Base-by-base conservation (phyloP, 2,797 vertebrate species). In the Leucoraja ocellata region DNA sequence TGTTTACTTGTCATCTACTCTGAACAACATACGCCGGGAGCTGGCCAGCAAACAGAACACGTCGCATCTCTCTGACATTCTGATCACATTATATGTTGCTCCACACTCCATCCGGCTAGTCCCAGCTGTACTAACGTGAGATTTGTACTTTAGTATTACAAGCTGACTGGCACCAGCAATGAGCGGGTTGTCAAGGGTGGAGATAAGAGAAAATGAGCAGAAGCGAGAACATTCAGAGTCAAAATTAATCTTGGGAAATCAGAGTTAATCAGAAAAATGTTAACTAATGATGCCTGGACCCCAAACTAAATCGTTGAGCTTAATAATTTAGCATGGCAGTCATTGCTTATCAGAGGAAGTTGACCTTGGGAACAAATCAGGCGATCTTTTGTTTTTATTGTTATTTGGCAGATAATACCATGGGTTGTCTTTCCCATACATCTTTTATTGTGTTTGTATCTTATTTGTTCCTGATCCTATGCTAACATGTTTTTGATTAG, bases 121-220 rank as follows among this genome's bases (percentile, higher is more conserved):
- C 63, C n/a, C 84, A 68, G 63, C n/a, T 88, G 84, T 46, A 68
- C 84, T 21, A 88, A 88, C 68, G 71, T 92, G 71, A 73, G 71
- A 74, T 92, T 92, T 74, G 23, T 74, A 74, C 11, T 76, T 92
- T 39, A 76, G 71, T 58, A 54, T 54, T 92, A 76, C 90, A 54
- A 1, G 39, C 7, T 92, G 90, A 92, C 36, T 92, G 71, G 71
- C 71, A 54, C 46, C 74, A 54, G 68, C 71, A 76, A 92, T 92
- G 71, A 92, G 39, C 46, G 16, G 90, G 71, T 76, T 92, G 90
- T 92, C 90, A 92, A 92, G 39, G 88, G n/a, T 92, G 90, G 54
- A 92, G 36, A 46, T 92, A 13, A 92, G 39, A 54, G 68, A 76
- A 91, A 46, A 54, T 14, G 90, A 39, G 32, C 18, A 71, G 73